Base-by-base conservation (phyloP, 1,140 invertebrate species). In the Drosophila ananassae region DNA sequence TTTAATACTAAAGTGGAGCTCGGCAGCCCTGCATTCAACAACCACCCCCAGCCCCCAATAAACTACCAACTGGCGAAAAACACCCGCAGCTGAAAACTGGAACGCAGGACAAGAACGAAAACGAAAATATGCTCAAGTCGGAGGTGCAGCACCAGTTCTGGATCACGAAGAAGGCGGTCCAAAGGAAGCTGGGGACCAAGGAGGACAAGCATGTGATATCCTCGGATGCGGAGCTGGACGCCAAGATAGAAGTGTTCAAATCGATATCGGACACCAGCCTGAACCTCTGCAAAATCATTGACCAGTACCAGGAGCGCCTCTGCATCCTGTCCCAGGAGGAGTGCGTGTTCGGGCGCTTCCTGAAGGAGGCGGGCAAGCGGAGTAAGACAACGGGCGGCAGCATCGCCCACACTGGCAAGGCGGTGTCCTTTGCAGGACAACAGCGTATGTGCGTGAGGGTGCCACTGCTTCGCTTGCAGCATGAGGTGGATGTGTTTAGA, bases 161-260 rank as follows among this genome's bases (percentile, higher is more conserved):
- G 98, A 96, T 99, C 30, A 99, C 98, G 3, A 99, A 99, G 91
- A 98, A 99, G 93, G 96, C 97, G 50, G 95, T 99, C 25, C 95
- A 98, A 56, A 94, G 97, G 79, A 99, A 98, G 93, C 93, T 99
- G 13, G 98, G 98, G 5, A 97, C 98, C 89, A 99, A 99, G 93
- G 98, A 99, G 93, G 99, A 99, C 92, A 98, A 99, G 69, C 98
- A 97, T 93, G 96, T 99, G 79, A 95, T 98, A 12, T 95, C 98
- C 17, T 99, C 98, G 0, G 99, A 99, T 93, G 96, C 98, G 6
- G 97, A 99, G 90, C 93, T 99, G 3, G 99, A 99, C 93, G 96
- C 98, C 2, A 99, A 99, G 93, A 93, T 99, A 51, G 98, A 99
- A 93, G 93, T 99, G 7, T 99, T 99, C 93, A 96, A 96, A 91